A percentile compares a stretch with the other conserved stretches of the same genome.
Evolutionary conservation across 2,888 invertebrate genomes (phyloP).

Genomic region (Zhengitettix transpicula): DNA sequence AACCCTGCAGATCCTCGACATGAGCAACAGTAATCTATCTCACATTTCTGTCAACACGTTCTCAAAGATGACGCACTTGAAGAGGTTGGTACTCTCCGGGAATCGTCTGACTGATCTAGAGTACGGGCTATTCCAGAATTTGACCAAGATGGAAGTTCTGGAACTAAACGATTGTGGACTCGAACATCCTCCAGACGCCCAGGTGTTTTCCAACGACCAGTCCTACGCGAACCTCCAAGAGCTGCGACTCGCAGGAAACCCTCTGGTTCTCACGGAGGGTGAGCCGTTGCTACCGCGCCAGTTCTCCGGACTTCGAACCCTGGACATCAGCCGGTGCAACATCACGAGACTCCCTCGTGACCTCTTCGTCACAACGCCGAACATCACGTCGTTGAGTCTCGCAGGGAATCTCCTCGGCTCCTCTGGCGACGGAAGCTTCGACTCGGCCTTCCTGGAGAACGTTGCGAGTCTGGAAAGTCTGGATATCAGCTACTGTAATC

Average conservation of each 20-base stretch:
- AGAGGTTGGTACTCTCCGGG: constrained; percentile 46
- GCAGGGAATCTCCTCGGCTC: constrained; percentile 38
- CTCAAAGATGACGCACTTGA: constrained; percentile 49
- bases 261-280: constrained; percentile 43
- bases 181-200: constrained; percentile 42
- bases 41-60: constrained; percentile 47
- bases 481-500: constrained; percentile 4
- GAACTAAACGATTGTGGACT: constrained; percentile 53
- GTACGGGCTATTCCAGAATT: constrained; percentile 47
- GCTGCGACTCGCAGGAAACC: constrained; percentile 50
- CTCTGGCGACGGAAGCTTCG: constrained; percentile 27
- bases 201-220: constrained; percentile 41
- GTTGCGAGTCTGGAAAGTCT: constrained; percentile 3
- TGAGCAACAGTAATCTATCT: constrained; percentile 54
- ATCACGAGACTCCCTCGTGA: constrained; percentile 39
- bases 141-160: constrained; percentile 45
- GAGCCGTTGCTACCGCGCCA: constrained; percentile 41
- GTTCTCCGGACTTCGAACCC: constrained; percentile 40
- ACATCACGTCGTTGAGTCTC: constrained; percentile 46
- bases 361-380: constrained; percentile 41
- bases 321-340: constrained; percentile 50
- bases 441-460: constrained; percentile 1
- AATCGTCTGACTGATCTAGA: constrained; percentile 48
- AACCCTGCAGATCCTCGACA: constrained; percentile 48
- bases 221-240: constrained; percentile 46